phyloP scores from a whole-genome alignment of 2,888 invertebrate genomes.

The Argynnis bischoffii region DNA sequence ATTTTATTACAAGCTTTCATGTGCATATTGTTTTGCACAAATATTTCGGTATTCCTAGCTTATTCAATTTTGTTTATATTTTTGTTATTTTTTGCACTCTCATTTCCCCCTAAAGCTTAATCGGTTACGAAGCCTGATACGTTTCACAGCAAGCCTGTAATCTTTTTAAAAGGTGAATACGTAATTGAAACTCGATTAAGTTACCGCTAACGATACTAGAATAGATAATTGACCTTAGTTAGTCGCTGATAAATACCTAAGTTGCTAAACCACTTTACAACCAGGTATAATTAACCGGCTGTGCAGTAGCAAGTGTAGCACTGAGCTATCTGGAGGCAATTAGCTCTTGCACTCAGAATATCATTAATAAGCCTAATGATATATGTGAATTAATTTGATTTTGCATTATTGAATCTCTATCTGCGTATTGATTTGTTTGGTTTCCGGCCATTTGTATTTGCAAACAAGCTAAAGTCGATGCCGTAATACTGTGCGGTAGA shows the following conservation, averaged over 20 bases:
- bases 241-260: constrained; percentile 69
- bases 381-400: constrained; percentile 33
- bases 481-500: too few species aligned
- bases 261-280: constrained; percentile 64
- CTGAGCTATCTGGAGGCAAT: constrained; percentile 38
- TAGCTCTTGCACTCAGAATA: constrained; percentile 40
- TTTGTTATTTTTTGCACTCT: neutral
- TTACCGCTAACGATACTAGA: constrained; percentile 45
- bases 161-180: constrained; percentile 11
- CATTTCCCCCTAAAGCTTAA: neutral
- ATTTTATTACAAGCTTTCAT: constrained; percentile 20
- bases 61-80: constrained; percentile 1
- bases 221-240: constrained; percentile 69
- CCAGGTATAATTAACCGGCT: constrained; percentile 67
- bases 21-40: constrained; percentile 14
- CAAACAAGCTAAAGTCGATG: neutral
- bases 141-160: neutral
- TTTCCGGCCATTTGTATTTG: constrained; percentile 6
- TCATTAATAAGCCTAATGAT: constrained; percentile 37
- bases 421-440: constrained; percentile 16
- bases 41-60: neutral
- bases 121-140: neutral
- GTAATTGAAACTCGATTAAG: constrained; percentile 19
- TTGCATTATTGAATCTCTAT: constrained; percentile 26
- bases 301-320: constrained; percentile 60